phyloP scores from a whole-genome alignment of 2,888 invertebrate species.

The Barypeithes pellucidus region DNA sequence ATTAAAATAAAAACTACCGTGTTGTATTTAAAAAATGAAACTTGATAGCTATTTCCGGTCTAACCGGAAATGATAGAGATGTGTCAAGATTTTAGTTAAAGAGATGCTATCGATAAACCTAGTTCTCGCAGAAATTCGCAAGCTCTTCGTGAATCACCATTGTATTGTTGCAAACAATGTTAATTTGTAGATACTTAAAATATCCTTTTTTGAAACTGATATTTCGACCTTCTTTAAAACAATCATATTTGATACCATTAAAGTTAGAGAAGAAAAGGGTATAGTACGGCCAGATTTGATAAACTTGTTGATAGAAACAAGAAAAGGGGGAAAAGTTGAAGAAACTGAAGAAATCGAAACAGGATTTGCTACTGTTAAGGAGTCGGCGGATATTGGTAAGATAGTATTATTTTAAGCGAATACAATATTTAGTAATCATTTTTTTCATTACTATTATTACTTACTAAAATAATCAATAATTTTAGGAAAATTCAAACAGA shows the following conservation, averaged over 20 bases:
- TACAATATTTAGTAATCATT: not conserved
- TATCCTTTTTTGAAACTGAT: not conserved
- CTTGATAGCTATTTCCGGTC: too few relatives aligned
- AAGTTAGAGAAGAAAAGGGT: constrained; percentile 25
- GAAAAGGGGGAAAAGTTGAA: constrained; percentile 56
- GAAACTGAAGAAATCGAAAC: constrained; percentile 51
- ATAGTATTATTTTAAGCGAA: not conserved
- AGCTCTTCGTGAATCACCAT: too few relatives aligned
- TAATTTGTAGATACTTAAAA: not conserved
- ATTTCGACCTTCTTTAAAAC: not conserved
- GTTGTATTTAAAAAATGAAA: too few relatives aligned
- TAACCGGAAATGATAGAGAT: too few relatives aligned
- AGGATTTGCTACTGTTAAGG: constrained; percentile 59
- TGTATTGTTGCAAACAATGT: too few relatives aligned
- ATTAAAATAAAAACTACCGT: too few relatives aligned
- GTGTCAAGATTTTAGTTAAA: too few relatives aligned
- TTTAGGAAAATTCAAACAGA: constrained; percentile 44
- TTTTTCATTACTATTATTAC: too few relatives aligned
- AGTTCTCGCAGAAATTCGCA: too few relatives aligned
- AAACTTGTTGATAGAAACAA: constrained; percentile 60
- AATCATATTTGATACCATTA: constrained; percentile 5
- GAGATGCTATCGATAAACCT: too few relatives aligned
- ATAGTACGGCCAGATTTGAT: constrained; percentile 36
- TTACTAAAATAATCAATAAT: not conserved
- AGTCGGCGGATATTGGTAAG: constrained; percentile 53